Evolutionary conservation across 1,140 invertebrate species (phyloP), one percentile per base, ranked within the genome.

Genomic region (Cyclina sinensis): DNA sequence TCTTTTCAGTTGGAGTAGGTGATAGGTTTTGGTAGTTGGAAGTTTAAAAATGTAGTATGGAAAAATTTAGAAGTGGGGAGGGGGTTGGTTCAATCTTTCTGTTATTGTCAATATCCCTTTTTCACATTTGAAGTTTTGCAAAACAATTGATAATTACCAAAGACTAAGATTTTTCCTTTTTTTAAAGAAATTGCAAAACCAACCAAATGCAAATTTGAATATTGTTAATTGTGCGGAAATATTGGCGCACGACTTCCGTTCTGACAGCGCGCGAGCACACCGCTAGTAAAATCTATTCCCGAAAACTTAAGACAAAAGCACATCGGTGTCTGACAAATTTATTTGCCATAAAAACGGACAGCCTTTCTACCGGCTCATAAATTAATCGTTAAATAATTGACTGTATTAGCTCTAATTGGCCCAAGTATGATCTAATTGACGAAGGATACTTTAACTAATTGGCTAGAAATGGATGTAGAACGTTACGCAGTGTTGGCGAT

Each of bases 351-450:
- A 78, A 86, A 78, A 76, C 27, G 73, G 48, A 74, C 68, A 74
- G 32, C 4, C 27, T n/a, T 78, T 57, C 35, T n/a, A 30, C 30
- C 24, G 39, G 51, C 37, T 57, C 73, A 78, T 87, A 87, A 87
- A 87, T 48, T 79, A 79, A 87, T 87, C 85, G 85, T 87, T 87
- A 80, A 79, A 87, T 87, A 87, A 87, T 87, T 79, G 76, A 80
- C 35, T 48, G 85, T 59, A 87, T 87, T 87, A 43, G 54, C 59
- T 70, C 73, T 87, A 87, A 87, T 86, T 87, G n/a, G 85, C 57
- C 73, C 54, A 70, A 78, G 85, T 39, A 87, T 87, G 85, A 87
- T 87, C 85, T 87, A 87, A 87, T 87, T 87, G 85, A 59, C 7
- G 1, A 37, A 68, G 74, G 62, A 54, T 48, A 21, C 54, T 79